Percentiles rank a stretch among this genome's conserved stretches.
Conservation (phyloP, 2,888 invertebrate species). For the Drosophila pseudotakahashii region DNA sequence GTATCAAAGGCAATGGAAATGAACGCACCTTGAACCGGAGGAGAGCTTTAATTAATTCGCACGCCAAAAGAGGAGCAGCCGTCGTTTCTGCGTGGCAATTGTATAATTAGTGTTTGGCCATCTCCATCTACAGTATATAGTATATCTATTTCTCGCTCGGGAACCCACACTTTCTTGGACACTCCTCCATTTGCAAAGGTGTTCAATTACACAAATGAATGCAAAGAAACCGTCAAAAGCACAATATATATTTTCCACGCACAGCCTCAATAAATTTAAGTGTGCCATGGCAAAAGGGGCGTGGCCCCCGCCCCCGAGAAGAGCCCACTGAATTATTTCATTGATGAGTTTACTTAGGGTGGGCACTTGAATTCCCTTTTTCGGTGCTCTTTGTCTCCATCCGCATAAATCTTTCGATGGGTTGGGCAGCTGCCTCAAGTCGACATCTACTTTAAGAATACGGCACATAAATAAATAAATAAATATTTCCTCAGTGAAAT, state of each 20-base stretch:
- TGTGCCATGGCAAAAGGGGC: constrained; percentile 33
- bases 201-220: constrained; percentile 71
- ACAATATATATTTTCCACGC: constrained; percentile 42
- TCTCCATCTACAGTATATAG: background rate
- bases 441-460: constrained; percentile 15
- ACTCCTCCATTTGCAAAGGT: constrained; percentile 57
- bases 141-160: constrained; percentile 32
- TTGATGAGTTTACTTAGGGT: constrained; percentile 27
- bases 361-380: constrained; percentile 26
- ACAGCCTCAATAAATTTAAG: constrained; percentile 34
- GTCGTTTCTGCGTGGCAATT: constrained; percentile 42
- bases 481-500: constrained; percentile 22
- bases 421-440: constrained; percentile 20
- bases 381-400: constrained; percentile 1
- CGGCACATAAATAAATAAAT: constrained; percentile 23
- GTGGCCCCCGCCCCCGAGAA: constrained; percentile 7
- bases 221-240: constrained; percentile 27
- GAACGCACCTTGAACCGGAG: constrained; percentile 61
- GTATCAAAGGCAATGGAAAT: constrained; percentile 33
- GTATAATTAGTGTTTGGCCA: constrained; percentile 47
- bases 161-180: constrained; percentile 29
- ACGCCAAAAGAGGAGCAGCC: constrained; percentile 46
- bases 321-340: constrained; percentile 34
- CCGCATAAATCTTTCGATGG: constrained; percentile 11
- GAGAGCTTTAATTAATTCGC: constrained; percentile 69